Evolutionary conservation across 2,888 invertebrate genomes (phyloP), one percentile per base, ranked within the genome.

Genomic region (Acleris literana): DNA sequence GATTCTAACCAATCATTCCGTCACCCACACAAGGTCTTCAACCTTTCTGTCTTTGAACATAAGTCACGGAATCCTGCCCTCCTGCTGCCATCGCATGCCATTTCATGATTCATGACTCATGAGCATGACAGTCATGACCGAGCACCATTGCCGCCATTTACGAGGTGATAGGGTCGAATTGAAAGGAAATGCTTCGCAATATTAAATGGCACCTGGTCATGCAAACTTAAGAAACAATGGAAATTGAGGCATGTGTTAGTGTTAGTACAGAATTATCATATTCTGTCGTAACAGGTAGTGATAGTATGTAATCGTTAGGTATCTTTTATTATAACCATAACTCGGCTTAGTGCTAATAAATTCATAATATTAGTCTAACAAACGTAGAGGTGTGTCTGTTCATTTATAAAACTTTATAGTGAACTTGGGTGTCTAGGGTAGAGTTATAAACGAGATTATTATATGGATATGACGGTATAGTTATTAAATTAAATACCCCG

Each of bases 141-240:
- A 39, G 33, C 60, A 56, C 46, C 49, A 57, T 66, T 46, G 4
- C 25, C 61, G 44, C 33, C 57, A 52, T 62, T 65, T 61, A 62
- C 52, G 55, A 52, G 29, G 65, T 61, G 65, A 61, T 22, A 43
- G 39, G 51, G 11, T 33, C 51, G 16, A 61, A 65, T 64, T 65
- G 51, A 61, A 65, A 44, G 53, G 39, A 25, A 29, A 17, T 44
- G 22, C 20, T 61, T 61, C 25, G 25, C 49, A 18, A 56, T 51
- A n/a, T 61, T 17, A 25, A 65, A 65, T 46, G 51, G 61, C 44
- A 65, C 44, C 46, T 20, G 18, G 33, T 33, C 65, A 61, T 65
- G 65, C 65, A 46, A 66, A 11, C 20, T 13, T 65, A 17, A 25
- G 25, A 63, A 51, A 49, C 43, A 43, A 20, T 46, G 2, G n/a